These are phyloP conservation scores for Netelia virgata DNA, from an alignment of 2,888 invertebrate genomes.

Conservation along the genomic window DNA sequence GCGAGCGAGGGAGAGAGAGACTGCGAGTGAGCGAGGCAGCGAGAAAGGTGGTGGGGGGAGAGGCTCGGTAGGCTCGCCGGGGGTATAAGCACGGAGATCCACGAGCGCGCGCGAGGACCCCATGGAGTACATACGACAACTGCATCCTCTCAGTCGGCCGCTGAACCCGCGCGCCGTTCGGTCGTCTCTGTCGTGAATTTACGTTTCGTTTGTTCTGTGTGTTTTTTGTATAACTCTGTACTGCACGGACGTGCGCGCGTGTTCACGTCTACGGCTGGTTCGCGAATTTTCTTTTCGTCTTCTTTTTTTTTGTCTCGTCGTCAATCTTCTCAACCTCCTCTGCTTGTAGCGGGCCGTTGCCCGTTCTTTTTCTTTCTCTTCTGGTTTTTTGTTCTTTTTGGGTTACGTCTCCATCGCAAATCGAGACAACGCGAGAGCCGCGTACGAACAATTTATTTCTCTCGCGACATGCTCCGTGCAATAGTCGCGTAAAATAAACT, in stretches of 20 bases:
- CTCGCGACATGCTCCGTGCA: conserved; percentile 30
- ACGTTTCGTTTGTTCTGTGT: conserved; percentile 52
- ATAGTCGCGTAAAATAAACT: conserved; percentile 24
- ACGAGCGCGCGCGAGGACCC: conserved; percentile 75
- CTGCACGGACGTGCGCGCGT: neutral
- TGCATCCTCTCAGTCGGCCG: conserved; percentile 84
- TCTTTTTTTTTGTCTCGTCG: no score
- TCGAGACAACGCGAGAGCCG: no score
- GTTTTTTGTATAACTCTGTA: conserved; percentile 28
- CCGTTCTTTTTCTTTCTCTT: conserved; percentile 13
- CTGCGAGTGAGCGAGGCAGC: conserved; percentile 73
- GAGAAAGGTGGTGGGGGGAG: conserved; percentile 17
- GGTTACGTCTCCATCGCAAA: neutral
- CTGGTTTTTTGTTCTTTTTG: neutral
- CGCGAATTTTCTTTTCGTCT: conserved; percentile 18
- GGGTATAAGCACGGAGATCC: conserved; percentile 63
- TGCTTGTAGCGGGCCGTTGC: neutral
- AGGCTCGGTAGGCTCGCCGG: conserved; percentile 72
- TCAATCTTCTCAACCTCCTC: neutral
- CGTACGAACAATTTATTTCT: neutral
- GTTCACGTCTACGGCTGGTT: conserved; percentile 18
- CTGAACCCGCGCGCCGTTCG: conserved; percentile 84
- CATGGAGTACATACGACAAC: conserved; percentile 83
- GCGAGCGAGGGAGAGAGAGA: conserved; percentile 68
- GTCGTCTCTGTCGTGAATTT: conserved; percentile 65